Base-by-base conservation (phyloP, 2,888 invertebrate genomes). In the Tanypteryx hageni region DNA sequence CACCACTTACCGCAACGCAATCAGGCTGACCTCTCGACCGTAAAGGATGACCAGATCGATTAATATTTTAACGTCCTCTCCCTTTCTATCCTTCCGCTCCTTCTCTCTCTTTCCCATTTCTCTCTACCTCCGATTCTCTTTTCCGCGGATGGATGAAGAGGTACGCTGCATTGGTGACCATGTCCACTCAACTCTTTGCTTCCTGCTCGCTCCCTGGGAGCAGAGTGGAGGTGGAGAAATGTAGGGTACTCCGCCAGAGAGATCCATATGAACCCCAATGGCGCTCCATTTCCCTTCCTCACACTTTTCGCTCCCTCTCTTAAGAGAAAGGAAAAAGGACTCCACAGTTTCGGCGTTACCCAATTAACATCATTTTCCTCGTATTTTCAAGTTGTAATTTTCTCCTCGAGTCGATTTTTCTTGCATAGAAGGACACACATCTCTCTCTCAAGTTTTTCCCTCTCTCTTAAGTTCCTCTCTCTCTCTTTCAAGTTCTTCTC, bases 1-100 rank as follows among this genome's bases (percentile, higher is more conserved):
- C 76, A 76, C 22, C 76, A 22, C 27, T 22, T 76, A 11, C 64
- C 61, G 64, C 89, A 22, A 16, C 89, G 89, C 89, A 89, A 56
- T 44, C 89, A 68, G 61, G 89, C 64, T 64, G 89, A 89, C 89
- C 89, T 64, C 64, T 89, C 89, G 64, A 64, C 89, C 89, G 64
- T 64, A 68, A 44, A 64, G 89, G 89, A 61, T 89, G 89, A 64
- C 89, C 89, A 89, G 44, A 89, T 89, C 89, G 89, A 89, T 89
- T 89, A 89, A 89, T 89, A 64, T 89, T 89, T 64, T n/a, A 89
- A 64, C 89, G 57, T 57, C 57, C 57, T 27, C 83, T 18, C n/a
- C 27, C 13, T 44, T 14, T 27, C 81, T 27, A 13, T 18, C 56
- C 16, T n/a, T 16, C 83, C 11, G n/a, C 64, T 18, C 64, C 7